Conservation (phyloP, 2,888 invertebrate species). For the Aethes cnicana region DNA sequence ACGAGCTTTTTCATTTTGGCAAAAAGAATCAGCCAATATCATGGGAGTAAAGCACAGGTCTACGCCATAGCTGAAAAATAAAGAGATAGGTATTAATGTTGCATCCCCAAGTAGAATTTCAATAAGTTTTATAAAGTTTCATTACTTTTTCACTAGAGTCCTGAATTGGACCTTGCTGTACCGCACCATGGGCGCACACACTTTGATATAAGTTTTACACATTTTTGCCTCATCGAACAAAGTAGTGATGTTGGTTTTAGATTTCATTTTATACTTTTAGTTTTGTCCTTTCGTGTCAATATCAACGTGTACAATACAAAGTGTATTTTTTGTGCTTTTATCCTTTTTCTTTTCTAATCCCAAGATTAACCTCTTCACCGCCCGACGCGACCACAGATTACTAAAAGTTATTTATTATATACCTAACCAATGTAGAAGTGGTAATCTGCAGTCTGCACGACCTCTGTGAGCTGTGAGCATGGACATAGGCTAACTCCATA, state of each 20-base stretch:
- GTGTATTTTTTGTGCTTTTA: no score
- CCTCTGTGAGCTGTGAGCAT: no score
- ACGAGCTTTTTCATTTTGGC: constrained; percentile 93
- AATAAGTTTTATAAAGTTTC: constrained; percentile 28
- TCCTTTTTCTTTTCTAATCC: no score
- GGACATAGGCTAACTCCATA: no score
- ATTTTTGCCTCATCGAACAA: constrained; percentile 83
- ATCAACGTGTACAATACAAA: no score
- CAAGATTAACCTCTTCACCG: no score
- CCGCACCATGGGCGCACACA: constrained; percentile 98
- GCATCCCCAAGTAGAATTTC: neutral
- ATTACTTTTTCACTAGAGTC: constrained; percentile 72
- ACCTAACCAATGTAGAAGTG: no score
- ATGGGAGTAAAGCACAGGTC: constrained; percentile 97
- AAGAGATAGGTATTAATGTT: neutral
- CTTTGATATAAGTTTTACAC: constrained; percentile 84
- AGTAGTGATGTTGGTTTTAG: constrained; percentile 79
- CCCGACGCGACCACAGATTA: no score
- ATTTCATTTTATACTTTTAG: constrained; percentile 51
- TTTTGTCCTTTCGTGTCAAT: no score
- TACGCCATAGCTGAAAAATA: constrained; percentile 87
- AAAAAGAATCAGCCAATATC: constrained; percentile 97
- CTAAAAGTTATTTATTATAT: no score
- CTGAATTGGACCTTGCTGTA: constrained; percentile 86
- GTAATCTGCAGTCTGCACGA: no score